Base-by-base conservation (phyloP, 2,888 invertebrate species). In the Hymenopus coronatus region DNA sequence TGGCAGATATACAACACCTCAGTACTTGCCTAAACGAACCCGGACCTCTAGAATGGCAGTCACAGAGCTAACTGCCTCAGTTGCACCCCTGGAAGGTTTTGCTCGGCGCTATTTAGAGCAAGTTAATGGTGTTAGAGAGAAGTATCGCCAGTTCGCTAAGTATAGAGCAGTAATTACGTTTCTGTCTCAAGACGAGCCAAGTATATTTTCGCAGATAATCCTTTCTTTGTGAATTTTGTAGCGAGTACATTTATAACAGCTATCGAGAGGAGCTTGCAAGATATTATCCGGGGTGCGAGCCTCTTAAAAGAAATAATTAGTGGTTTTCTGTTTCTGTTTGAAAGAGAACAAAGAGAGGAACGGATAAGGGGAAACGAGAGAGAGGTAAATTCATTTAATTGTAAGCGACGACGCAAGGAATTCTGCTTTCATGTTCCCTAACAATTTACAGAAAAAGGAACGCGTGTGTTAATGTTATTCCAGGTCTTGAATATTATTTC, bases 261-360 rank as follows among this genome's bases (percentile, higher is more conserved):
- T 14, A 54, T 54, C 54, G 54, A 54, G 54, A 54, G 15, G 54
- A 8, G 33, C 3, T 33, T 30, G 46, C 4, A 14, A 7, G 46
- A 46, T 46, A 46, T 46, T 46, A 46, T 46, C 2, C 46, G 46
- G 7, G 30, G 40, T 15, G 85, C 20, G 33, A 33, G 33, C 82
- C 20, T 30, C 87, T 82, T 87, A 82, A 87, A 87, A 33, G 33
- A 87, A 87, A 87, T 87, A 87, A 87, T 87, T 82, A 87, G 87
- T 87, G 87, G 87, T 87, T 87, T 30, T 87, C 82, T 82, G n/a
- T 54, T 82, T 87, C 82, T 87, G 30, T 28, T 82, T 20, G 25
- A 87, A 82, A 82, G 30, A 86, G 81, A 30, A 86, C 27, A 30
- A 70, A 85, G 85, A 25, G n/a, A n/a, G 20, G 81, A 70, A 28